These are phyloP conservation scores for Uropetala carovei DNA, from an alignment of 2,888 invertebrate species.

Conservation along the genomic window DNA sequence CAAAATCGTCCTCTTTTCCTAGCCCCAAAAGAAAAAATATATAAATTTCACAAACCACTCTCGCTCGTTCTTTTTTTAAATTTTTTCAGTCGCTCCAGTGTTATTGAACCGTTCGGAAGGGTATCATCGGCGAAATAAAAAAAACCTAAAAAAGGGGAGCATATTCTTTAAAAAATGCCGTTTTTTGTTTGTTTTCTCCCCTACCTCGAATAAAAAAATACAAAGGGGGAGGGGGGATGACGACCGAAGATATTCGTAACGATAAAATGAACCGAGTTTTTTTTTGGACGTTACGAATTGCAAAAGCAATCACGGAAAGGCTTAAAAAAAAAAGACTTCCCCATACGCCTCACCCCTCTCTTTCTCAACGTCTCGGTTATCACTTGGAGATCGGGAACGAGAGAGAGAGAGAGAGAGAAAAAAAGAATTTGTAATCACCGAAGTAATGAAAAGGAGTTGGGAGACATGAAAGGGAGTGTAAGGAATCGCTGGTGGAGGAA, in stretches of 20 bases:
- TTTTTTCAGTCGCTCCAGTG: background rate
- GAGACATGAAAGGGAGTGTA: constrained; percentile 28
- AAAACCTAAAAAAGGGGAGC: background rate
- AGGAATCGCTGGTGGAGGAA: background rate
- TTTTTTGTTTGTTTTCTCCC: background rate
- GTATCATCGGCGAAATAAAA: constrained; percentile 17
- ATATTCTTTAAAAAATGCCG: background rate
- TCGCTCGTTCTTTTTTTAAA: background rate
- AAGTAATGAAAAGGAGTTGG: constrained; percentile 55
- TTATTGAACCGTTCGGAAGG: constrained; percentile 13
- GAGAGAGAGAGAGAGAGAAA: background rate
- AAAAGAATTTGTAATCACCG: constrained; percentile 48
- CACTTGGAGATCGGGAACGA: background rate
- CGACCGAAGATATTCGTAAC: constrained; percentile 16
- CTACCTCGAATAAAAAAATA: background rate
- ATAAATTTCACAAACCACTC: background rate
- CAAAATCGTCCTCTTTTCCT: background rate
- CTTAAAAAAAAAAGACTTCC: background rate
- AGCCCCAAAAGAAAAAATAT: background rate
- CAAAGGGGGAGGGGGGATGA: background rate
- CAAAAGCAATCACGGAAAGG: background rate
- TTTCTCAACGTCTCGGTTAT: background rate
- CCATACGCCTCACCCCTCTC: background rate
- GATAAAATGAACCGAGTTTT: constrained; percentile 29
- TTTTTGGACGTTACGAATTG: constrained; percentile 14